Evolutionary conservation across 2,113 vertebrate species (phyloP).

Genomic region (Coregonus clupeaformis): DNA sequence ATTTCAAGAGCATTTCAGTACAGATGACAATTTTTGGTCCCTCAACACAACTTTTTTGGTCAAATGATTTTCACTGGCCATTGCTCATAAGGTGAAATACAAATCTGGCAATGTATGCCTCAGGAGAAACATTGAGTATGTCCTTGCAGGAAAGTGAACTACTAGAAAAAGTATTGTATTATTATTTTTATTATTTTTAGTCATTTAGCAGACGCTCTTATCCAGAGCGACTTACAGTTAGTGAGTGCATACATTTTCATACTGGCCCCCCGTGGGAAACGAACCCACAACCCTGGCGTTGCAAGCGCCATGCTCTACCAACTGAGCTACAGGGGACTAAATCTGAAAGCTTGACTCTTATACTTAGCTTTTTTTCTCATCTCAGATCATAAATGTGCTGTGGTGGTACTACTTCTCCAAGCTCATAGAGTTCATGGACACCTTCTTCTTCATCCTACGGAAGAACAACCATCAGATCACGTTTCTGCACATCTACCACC

Average conservation of each 20-base stretch:
- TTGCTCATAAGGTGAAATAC: not conserved
- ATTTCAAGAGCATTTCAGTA: constrained; percentile 6
- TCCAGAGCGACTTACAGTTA: no score
- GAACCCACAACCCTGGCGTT: no score
- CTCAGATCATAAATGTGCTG: constrained; percentile 85
- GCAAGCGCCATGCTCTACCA: no score
- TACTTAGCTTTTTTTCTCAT: constrained; percentile 1
- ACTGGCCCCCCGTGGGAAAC: no score
- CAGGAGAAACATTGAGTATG: not conserved
- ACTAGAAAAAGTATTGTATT: not conserved
- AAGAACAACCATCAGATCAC: constrained; percentile 98
- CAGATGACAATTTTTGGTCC: not conserved
- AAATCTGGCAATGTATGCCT: not conserved
- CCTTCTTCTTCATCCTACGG: constrained; percentile 96
- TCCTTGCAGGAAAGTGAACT: not conserved
- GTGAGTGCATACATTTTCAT: no score
- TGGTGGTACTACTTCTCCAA: constrained; percentile 99
- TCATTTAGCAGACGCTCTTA: no score
- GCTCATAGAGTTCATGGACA: constrained; percentile 97
- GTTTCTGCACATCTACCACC: constrained; percentile 93
- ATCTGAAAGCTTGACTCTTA: constrained; percentile 1
- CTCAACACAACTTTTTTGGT: not conserved
- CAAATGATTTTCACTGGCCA: not conserved
- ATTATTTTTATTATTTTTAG: no score
- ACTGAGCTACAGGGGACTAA: no score